Conservation (phyloP, 2,888 invertebrate genomes). For the Fragum fragum region DNA sequence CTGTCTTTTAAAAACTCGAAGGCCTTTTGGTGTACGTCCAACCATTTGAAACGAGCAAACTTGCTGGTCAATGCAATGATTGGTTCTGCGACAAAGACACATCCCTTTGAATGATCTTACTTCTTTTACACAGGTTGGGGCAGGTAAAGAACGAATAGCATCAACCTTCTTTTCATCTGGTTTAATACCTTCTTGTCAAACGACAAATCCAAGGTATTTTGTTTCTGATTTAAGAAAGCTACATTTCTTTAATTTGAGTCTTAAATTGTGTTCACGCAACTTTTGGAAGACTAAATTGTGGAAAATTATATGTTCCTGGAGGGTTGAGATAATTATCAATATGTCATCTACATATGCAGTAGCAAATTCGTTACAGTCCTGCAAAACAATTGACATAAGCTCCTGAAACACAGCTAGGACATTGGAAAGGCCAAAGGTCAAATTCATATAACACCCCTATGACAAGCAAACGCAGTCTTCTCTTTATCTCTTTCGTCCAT, state of each 20-base stretch:
- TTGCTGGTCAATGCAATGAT: slow-evolving; percentile 47
- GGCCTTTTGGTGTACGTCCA: slow-evolving; percentile 16
- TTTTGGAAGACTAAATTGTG: background rate
- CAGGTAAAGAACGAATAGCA: slow-evolving; percentile 27
- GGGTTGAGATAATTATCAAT: background rate
- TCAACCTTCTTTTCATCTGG: slow-evolving; percentile 46
- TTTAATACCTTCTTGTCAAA: slow-evolving; percentile 40
- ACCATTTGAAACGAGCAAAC: slow-evolving; percentile 44
- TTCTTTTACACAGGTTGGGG: slow-evolving; percentile 38
- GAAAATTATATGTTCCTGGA: background rate
- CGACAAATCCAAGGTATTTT: slow-evolving; percentile 45
- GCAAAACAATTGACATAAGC: too few species aligned
- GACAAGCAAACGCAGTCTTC: too few species aligned
- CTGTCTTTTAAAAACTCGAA: slow-evolving; percentile 45
- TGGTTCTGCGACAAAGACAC: slow-evolving; percentile 52
- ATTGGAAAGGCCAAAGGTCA: too few species aligned
- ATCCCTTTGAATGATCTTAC: slow-evolving; percentile 47
- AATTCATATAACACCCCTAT: too few species aligned
- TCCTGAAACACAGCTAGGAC: too few species aligned
- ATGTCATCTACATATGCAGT: slow-evolving; percentile 3
- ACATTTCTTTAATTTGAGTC: slow-evolving; percentile 49
- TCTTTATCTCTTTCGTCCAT: too few species aligned
- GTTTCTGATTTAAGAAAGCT: slow-evolving; percentile 42
- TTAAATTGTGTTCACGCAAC: slow-evolving; percentile 27
- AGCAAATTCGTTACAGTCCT: too few species aligned